phyloP scores from a whole-genome alignment of 2,113 vertebrate genomes.

The Tonatia bakeri region DNA sequence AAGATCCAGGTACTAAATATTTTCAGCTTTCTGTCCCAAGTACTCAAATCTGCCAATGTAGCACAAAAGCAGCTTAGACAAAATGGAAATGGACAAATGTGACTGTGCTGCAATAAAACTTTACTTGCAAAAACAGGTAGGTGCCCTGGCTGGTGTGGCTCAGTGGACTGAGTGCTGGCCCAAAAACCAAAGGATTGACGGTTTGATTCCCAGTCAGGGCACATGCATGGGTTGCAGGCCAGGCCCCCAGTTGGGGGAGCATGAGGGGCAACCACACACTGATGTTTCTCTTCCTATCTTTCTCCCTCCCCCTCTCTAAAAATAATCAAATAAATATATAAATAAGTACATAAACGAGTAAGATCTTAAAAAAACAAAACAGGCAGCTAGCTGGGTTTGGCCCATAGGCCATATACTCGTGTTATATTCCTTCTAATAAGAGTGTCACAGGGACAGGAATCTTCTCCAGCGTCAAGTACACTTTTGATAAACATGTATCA shows the following conservation, averaged over 20 bases:
- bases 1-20: background rate
- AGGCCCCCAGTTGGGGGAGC: no score
- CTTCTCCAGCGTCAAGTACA: background rate
- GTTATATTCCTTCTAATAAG: background rate
- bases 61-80: conserved; percentile 15
- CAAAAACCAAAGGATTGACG: no score
- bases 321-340: no score
- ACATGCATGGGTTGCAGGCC: no score
- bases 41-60: background rate
- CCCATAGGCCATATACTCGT: background rate
- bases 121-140: background rate
- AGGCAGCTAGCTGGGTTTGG: background rate
- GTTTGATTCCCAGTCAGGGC: no score
- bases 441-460: background rate
- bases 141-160: no score
- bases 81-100: background rate
- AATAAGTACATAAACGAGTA: no score
- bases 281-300: no score
- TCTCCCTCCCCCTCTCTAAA: no score
- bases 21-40: background rate
- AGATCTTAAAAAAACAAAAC: no score
- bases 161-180: no score
- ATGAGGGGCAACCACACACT: no score
- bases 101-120: background rate
- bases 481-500: background rate